Percentiles rank a stretch among this genome's conserved stretches.
phyloP scores from a whole-genome alignment of 2,888 invertebrate genomes.

The Tenthredo scrophulariae region DNA sequence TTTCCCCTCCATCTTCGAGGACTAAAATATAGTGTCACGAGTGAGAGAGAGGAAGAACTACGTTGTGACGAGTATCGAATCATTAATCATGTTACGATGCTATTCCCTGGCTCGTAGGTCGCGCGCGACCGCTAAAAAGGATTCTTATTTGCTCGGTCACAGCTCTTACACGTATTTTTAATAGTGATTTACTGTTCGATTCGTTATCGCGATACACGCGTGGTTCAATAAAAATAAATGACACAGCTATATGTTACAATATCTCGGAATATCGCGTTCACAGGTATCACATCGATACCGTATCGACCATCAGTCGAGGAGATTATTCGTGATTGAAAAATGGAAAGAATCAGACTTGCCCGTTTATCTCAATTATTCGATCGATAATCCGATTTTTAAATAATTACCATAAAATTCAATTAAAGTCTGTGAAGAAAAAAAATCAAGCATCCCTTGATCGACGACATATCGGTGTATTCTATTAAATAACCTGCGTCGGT shows the following conservation, averaged over 20 bases:
- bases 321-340: not conserved
- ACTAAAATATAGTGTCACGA: not conserved
- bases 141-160: slow-evolving; percentile 51
- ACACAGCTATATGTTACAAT: slow-evolving; percentile 41
- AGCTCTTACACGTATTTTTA: slow-evolving; percentile 44
- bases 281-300: not conserved
- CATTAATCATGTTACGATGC: slow-evolving; percentile 44
- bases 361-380: not conserved
- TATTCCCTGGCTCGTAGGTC: not conserved
- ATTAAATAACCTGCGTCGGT: not conserved
- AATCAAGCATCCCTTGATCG: not conserved
- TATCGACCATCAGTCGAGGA: not conserved
- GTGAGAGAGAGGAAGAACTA: slow-evolving; percentile 27
- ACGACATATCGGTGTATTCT: not conserved
- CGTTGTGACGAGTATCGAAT: slow-evolving; percentile 38
- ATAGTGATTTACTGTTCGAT: slow-evolving; percentile 48
- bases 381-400: not conserved
- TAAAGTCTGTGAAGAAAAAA: not conserved
- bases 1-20: not conserved
- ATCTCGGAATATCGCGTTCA: slow-evolving; percentile 15
- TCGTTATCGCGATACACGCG: slow-evolving; percentile 47
- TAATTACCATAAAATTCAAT: not conserved
- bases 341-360: not conserved
- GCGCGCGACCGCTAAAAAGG: slow-evolving; percentile 36
- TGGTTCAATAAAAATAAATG: slow-evolving; percentile 47